Evolutionary conservation across 2,888 invertebrate species (phyloP).

Genomic region (Sussaba pulchella): DNA sequence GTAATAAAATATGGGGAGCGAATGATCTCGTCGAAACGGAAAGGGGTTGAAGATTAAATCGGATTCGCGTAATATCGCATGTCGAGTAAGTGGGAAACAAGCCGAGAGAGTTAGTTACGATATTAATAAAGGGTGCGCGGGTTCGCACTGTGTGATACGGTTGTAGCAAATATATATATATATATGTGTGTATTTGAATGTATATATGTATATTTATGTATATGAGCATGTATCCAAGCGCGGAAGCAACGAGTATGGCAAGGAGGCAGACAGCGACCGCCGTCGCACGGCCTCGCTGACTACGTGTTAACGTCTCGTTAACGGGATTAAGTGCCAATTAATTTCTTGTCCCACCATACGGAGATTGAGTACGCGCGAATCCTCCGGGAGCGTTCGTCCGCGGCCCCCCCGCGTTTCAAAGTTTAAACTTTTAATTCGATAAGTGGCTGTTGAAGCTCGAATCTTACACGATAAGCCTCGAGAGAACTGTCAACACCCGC

Average conservation of each 20-base stretch:
- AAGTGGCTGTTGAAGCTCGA: conserved; percentile 75
- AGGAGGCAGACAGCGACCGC: conserved; percentile 31
- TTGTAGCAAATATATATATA: neutral
- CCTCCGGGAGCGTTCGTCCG: conserved; percentile 26
- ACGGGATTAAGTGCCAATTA: conserved; percentile 80
- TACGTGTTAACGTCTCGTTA: conserved; percentile 76
- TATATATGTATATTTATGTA: conserved; percentile 8
- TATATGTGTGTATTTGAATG: conserved; percentile 15
- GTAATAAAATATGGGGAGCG: neutral
- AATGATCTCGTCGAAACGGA: neutral
- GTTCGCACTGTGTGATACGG: neutral
- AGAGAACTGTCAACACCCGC: conserved; percentile 31
- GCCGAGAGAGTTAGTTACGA: conserved; percentile 37
- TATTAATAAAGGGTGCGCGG: conserved; percentile 32
- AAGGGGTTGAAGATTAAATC: neutral
- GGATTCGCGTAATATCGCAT: conserved; percentile 19
- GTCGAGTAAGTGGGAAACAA: conserved; percentile 3
- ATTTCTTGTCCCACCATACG: conserved; percentile 72
- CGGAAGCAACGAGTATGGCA: conserved; percentile 38
- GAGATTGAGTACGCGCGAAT: conserved; percentile 69
- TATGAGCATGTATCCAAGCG: neutral
- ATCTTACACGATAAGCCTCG: conserved; percentile 63
- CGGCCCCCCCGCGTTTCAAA: conserved; percentile 70
- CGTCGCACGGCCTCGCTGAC: conserved; percentile 42
- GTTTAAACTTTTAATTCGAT: conserved; percentile 79